phyloP scores from a whole-genome alignment of 2,888 invertebrate genomes.

The Stenolophus ochropezus region DNA sequence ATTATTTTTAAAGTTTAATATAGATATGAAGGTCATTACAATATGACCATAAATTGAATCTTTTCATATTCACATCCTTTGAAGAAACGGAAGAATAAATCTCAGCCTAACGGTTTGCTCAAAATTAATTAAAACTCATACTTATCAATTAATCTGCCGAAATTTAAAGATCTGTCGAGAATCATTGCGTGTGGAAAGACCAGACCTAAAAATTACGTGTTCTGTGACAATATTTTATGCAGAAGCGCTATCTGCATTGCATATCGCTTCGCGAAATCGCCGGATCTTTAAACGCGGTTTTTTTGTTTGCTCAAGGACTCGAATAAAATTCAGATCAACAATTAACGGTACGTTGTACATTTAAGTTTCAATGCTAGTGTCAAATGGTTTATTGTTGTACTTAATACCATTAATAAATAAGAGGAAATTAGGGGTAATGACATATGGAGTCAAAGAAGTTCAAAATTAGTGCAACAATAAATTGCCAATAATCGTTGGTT shows the following conservation, averaged over 20 bases:
- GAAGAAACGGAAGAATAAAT: constrained; percentile 3
- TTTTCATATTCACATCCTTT: background rate
- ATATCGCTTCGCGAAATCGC: constrained; percentile 6
- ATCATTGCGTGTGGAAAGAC: constrained; percentile 20
- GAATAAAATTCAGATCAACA: background rate
- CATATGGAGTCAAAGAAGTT: too few relatives aligned
- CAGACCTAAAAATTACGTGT: constrained; percentile 1
- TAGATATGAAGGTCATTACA: background rate
- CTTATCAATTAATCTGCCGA: constrained; percentile 30
- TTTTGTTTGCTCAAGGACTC: background rate
- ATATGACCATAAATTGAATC: background rate
- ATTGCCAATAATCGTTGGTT: too few relatives aligned
- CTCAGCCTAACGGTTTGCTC: constrained; percentile 9
- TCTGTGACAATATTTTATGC: constrained; percentile 27
- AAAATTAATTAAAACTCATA: constrained; percentile 20
- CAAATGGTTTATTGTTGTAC: too few relatives aligned
- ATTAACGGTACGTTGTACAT: background rate
- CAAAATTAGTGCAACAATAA: too few relatives aligned
- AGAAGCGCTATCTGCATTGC: constrained; percentile 20
- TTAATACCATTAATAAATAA: too few relatives aligned
- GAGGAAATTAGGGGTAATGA: too few relatives aligned
- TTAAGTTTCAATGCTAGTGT: too few relatives aligned
- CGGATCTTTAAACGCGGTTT: background rate
- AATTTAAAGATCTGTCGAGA: constrained; percentile 12
- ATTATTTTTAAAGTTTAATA: too few relatives aligned